Percentiles rank a stretch among this genome's conserved stretches.
phyloP scores from a whole-genome alignment of 2,888 invertebrate genomes.

The Rhynchonema sp. region DNA sequence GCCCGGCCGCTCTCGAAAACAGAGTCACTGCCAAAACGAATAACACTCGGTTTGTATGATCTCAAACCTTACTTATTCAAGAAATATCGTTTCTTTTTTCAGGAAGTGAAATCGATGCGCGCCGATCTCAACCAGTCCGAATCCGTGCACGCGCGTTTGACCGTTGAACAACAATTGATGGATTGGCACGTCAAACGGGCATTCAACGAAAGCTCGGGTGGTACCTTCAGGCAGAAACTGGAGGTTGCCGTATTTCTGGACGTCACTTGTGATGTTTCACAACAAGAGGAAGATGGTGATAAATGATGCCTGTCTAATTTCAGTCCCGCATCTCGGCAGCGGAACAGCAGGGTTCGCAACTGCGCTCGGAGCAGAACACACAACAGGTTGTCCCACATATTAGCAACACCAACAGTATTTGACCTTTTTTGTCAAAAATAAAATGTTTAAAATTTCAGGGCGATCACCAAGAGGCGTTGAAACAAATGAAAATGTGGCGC shows the following conservation, averaged over 20 bases:
- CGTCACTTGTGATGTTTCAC: no score
- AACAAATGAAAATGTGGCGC: constrained; percentile 40
- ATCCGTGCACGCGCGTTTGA: neutral
- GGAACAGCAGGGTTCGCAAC: neutral
- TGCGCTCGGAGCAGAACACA: neutral
- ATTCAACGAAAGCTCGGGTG: neutral
- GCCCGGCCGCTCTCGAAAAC: no score
- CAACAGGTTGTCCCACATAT: no score
- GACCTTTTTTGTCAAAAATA: neutral
- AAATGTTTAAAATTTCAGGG: constrained; percentile 16
- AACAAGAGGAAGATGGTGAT: constrained; percentile 32
- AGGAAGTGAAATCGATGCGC: constrained; percentile 23
- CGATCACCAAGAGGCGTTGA: constrained; percentile 34
- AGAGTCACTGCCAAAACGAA: no score
- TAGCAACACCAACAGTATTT: no score
- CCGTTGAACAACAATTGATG: neutral
- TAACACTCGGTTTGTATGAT: neutral
- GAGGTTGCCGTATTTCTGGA: no score
- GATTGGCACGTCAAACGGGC: neutral
- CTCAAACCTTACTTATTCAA: neutral
- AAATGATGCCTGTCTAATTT: neutral
- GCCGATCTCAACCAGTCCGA: constrained; percentile 15
- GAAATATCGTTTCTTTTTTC: neutral
- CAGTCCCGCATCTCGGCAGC: neutral
- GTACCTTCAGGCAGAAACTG: constrained; percentile 37